phyloP scores from a whole-genome alignment of 2,113 vertebrate species.

The Pseudolaguvia tuberculata region DNA sequence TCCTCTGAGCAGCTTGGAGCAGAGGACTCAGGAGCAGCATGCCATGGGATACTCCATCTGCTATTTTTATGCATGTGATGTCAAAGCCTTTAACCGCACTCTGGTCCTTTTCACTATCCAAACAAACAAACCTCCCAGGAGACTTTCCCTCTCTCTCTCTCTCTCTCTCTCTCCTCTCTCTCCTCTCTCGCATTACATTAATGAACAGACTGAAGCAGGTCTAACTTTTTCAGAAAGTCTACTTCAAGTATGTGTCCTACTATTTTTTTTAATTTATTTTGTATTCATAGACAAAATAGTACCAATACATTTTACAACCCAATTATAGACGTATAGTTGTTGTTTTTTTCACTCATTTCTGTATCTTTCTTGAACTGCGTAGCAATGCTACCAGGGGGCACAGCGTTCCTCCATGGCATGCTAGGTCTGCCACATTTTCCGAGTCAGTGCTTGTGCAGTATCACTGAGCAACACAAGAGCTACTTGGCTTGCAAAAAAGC shows the following conservation, averaged over 20 bases:
- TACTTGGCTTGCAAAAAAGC: neutral
- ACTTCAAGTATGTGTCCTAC: no score
- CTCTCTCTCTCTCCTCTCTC: constrained; percentile 12
- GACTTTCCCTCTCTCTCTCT: constrained; percentile 9
- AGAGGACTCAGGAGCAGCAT: constrained; percentile 45
- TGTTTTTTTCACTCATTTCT: neutral
- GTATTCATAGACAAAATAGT: neutral
- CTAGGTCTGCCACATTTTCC: neutral
- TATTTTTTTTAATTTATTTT: neutral
- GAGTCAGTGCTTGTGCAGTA: neutral
- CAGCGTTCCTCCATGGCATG: constrained; percentile 8
- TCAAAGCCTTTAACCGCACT: constrained; percentile 55
- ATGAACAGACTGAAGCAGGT: constrained; percentile 16
- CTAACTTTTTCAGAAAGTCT: constrained; percentile 16
- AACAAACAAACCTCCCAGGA: constrained; percentile 37
- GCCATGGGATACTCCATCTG: constrained; percentile 69
- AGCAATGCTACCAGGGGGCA: neutral
- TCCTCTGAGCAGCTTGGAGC: constrained; percentile 55
- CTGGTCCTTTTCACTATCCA: constrained; percentile 37
- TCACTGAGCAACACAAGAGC: neutral
- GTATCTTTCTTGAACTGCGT: neutral
- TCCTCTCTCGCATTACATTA: constrained; percentile 1
- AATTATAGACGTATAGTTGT: no score
- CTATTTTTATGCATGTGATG: constrained; percentile 64
- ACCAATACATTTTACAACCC: neutral